Evolutionary conservation across 1,140 invertebrate genomes (phyloP).

Genomic region (Diploscapter pachys): DNA sequence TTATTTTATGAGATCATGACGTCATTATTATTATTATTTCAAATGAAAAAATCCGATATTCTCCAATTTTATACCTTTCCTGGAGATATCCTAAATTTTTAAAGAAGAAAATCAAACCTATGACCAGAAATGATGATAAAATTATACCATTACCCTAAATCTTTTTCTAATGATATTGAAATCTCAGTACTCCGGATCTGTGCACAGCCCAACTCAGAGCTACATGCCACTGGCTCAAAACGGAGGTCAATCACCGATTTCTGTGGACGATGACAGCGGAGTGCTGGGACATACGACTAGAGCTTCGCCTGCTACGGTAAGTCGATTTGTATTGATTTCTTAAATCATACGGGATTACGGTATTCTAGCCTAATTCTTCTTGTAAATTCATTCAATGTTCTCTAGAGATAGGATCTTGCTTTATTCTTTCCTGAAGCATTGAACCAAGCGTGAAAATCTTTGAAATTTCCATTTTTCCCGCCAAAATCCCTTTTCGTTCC

Average conservation of each 20-base stretch:
- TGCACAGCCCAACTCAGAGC: slow-evolving; percentile 7
- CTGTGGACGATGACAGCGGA: slow-evolving; percentile 9
- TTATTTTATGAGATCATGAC: no score
- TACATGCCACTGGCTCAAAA: neutral
- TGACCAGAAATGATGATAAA: no score
- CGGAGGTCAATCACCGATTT: slow-evolving; percentile 4
- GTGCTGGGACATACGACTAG: slow-evolving; percentile 8
- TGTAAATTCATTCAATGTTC: neutral
- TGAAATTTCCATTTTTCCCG: neutral
- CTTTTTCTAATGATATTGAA: no score
- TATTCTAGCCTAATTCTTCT: no score
- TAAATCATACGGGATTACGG: neutral
- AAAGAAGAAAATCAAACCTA: no score
- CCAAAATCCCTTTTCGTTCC: neutral
- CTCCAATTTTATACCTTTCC: no score
- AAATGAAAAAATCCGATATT: no score
- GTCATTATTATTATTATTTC: no score
- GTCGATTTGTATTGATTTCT: neutral
- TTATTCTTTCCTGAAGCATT: neutral
- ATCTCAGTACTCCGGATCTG: slow-evolving; percentile 14
- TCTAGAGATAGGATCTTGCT: neutral
- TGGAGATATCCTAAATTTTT: no score
- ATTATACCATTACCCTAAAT: no score
- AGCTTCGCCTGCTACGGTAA: slow-evolving; percentile 15
- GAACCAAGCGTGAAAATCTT: neutral